Percentiles rank a stretch among this genome's conserved stretches.
Conservation (phyloP, 2,888 invertebrate species). For the Chydorus sphaericus region DNA sequence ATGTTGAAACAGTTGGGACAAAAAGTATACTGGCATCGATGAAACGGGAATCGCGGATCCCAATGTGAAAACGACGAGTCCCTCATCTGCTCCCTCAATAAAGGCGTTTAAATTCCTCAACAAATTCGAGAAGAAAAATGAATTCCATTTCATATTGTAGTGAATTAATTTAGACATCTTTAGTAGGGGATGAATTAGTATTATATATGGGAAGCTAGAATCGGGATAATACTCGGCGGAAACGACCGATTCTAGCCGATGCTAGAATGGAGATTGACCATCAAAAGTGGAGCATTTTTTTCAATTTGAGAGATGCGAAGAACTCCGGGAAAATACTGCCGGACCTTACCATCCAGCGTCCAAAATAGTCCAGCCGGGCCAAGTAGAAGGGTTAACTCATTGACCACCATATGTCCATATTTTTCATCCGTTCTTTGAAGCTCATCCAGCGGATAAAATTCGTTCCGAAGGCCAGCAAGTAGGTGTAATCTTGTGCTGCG, state of each 20-base stretch:
- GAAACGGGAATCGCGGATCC: slow-evolving; percentile 67
- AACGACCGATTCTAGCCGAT: background rate
- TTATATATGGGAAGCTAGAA: background rate
- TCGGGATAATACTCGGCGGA: background rate
- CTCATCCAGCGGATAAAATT: background rate
- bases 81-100: slow-evolving; percentile 44
- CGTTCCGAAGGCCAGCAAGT: background rate
- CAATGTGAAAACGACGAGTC: slow-evolving; percentile 73
- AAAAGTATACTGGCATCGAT: slow-evolving; percentile 43
- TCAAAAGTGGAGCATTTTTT: background rate
- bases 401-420: too few relatives aligned
- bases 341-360: background rate
- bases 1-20: slow-evolving; percentile 35
- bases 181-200: background rate
- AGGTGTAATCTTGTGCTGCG: background rate
- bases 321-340: background rate
- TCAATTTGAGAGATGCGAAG: background rate
- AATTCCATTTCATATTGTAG: too few relatives aligned
- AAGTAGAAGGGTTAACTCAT: background rate
- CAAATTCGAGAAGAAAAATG: too few relatives aligned
- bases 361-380: background rate
- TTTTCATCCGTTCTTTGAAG: too few relatives aligned
- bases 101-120: slow-evolving; percentile 40
- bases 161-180: background rate
- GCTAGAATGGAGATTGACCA: background rate